Base-by-base conservation (phyloP, 2,888 invertebrate genomes). In the Mesoligia furuncula region DNA sequence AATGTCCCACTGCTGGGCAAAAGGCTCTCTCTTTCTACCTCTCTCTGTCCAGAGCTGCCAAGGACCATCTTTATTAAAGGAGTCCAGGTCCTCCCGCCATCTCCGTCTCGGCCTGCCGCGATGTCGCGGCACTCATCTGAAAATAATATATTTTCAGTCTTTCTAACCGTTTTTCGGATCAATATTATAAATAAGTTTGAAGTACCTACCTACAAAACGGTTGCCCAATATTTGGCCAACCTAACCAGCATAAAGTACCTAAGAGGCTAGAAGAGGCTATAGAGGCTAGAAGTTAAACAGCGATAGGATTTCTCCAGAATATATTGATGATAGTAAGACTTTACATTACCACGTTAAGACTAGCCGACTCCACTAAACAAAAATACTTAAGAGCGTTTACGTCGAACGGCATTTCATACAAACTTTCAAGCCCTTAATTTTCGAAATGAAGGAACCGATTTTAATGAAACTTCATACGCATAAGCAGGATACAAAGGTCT, bases 211-310 rank as follows among this genome's bases (percentile, higher is more conserved):
- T n/a, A n/a, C 24, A 7, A 69, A 75, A 24, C 39, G 8, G 11
- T 17, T 27, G 5, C 6, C n/a, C 11, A 69, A 83, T 77, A 59
- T 72, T 77, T 72, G 48, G 5, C 24, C 27, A 68, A 4, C 24
- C 13, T 24, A 36, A 59, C 54, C n/a, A 61, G 1, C 9, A 61
- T 36, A 2, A 71, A 57, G 51, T 51, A 59, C 67, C 42, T 4
- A 54, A 24, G 31, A 31, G 31, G 31, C 31, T 31, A 31, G 31
- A 31, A 31, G 31, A 31, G 31, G 31, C 31, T 31, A 31, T 31
- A 31, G 31, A 31, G 31, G 31, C 31, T 31, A 31, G 31, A 31
- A 31, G 31, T 31, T 3, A 31, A 31, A 31, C 31, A 31, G 31
- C 31, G 31, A 31, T 31, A 31, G 31, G 31, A 31, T 31, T 31